Evolutionary conservation across 2,888 invertebrate genomes (phyloP), one percentile per base, ranked within the genome.

Genomic region (Rhagonycha fulva): DNA sequence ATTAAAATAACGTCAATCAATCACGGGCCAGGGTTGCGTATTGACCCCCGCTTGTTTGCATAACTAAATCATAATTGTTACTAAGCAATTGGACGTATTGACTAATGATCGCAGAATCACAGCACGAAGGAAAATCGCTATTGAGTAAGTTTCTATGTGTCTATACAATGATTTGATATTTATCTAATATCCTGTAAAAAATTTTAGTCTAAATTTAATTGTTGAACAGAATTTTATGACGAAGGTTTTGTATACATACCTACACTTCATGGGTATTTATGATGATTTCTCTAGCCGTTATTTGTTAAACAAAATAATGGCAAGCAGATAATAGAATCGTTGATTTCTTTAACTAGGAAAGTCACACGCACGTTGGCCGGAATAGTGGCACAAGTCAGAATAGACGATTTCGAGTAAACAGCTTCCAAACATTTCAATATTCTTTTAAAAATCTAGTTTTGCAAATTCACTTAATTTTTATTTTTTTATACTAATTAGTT

Each of bases 51-150:
- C 86, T 87, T 87, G 87, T 87, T 87, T 87, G 87, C 87, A 87
- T 87, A 87, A 87, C 87, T 85, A 87, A 87, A 87, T 87, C 87
- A 87, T 87, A 87, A 87, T 87, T 87, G 87, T 87, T 85, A 85
- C 85, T 85, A 83, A 82, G 83, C 84, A 84, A 85, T 85, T 85
- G 84, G 87, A 87, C 87, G 85, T 84, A 86, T 87, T 87, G 87
- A 87, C 86, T 87, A 87, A 87, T 87, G 87, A 86, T 86, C 83
- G 80, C 82, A 82, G 78, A 82, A 82, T 81, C 78, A 80, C 82
- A 81, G 82, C 82, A 82, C 78, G 80, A 67, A 72, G 63, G 72
- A 83, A 83, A 84, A 79, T 81, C 81, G 80, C 77, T 74, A 70
- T 79, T 71, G 67, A 61, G 68, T 63, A 69, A 61, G 30, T 66